Evolutionary conservation across 1,140 invertebrate genomes (phyloP).

Genomic region (Macrobrachium rosenbergii): DNA sequence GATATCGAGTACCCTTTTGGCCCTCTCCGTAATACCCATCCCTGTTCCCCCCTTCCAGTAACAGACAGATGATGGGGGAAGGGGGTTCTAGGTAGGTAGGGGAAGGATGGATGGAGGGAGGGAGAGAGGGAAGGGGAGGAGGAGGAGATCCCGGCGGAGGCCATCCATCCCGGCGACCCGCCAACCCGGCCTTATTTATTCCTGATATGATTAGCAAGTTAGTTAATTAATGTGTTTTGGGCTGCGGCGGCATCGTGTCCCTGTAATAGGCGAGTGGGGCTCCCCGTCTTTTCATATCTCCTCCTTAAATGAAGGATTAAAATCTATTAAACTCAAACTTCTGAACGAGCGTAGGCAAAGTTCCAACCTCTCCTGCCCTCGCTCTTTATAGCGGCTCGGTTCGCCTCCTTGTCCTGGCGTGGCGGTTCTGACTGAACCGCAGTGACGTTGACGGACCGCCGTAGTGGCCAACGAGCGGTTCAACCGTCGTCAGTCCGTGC

Average conservation of each 20-base stretch:
- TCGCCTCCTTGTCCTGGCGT: not conserved
- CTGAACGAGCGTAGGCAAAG: conserved; percentile 52
- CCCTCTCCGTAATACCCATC: not conserved
- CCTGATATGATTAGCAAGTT: conserved; percentile 55
- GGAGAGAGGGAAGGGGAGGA: conserved; percentile 1
- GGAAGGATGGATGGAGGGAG: not conserved
- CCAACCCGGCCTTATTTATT: conserved; percentile 44
- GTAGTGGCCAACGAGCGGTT: too few relatives aligned
- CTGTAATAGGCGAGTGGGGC: conserved; percentile 41
- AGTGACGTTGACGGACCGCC: not conserved
- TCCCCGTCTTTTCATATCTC: conserved; percentile 57
- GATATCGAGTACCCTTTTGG: too few relatives aligned
- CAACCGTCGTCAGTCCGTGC: too few relatives aligned
- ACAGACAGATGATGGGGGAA: conserved; percentile 15
- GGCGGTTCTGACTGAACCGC: too few relatives aligned
- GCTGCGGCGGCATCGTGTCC: conserved; percentile 42
- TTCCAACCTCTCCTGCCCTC: conserved; percentile 29
- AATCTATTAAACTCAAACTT: conserved; percentile 61
- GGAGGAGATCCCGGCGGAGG: conserved; percentile 4
- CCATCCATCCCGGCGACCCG: not conserved
- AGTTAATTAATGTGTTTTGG: conserved; percentile 60
- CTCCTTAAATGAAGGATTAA: conserved; percentile 61
- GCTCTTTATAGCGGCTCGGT: not conserved
- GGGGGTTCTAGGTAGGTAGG: conserved; percentile 21
- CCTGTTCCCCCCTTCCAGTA: not conserved